Evolutionary conservation across 2,113 vertebrate genomes (phyloP), one percentile per base, ranked within the genome.

Genomic region (Cavia aperea): DNA sequence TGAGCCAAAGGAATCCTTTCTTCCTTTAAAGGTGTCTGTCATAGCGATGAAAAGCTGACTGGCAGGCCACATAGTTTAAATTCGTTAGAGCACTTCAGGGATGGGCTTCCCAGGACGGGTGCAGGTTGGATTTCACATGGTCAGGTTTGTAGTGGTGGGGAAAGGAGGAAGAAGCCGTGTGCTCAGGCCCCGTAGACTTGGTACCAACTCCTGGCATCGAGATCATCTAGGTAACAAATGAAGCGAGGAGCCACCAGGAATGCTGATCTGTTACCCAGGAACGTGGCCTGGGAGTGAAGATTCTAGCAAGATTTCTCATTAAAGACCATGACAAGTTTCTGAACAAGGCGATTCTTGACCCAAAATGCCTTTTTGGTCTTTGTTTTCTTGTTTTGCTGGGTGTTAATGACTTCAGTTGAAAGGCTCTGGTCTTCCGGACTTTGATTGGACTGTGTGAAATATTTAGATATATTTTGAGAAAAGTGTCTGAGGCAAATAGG

Each of bases 111-210:
- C 31, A 24, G 56, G 23, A 13, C 0, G 33, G 51, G 24, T 12
- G 12, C 16, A 33, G 12, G 46, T 23, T 12, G 83, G 49, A 23
- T 13, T n/a, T 49, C 33, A 9, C 43, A 46, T 65, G 11, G 72
- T 49, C 24, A 5, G 7, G 56, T 5, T 0, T 29, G 4, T 54
- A 54, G 84, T 54, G 2, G 43, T 7, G 81, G 58, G 62, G 3
- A 79, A 26, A n/a, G 39, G 82, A n/a, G 14, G 13, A 2, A 18
- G 60, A 72, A 39, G 49, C 21, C 54, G 31, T 85, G 31, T 0
- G 1, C 33, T 5, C 3, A 13, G 16, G 10, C 12, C 18, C 1
- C 4, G 5, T 33, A 4, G 33, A 23, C 6, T 18, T 7, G 0
- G 0, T 33, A 5, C 13, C 46, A 8, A 1, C 13, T 51, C 43